These are phyloP conservation scores for Heterodera filipjevi DNA, from an alignment of 2,888 invertebrate genomes.

Conservation along the genomic window DNA sequence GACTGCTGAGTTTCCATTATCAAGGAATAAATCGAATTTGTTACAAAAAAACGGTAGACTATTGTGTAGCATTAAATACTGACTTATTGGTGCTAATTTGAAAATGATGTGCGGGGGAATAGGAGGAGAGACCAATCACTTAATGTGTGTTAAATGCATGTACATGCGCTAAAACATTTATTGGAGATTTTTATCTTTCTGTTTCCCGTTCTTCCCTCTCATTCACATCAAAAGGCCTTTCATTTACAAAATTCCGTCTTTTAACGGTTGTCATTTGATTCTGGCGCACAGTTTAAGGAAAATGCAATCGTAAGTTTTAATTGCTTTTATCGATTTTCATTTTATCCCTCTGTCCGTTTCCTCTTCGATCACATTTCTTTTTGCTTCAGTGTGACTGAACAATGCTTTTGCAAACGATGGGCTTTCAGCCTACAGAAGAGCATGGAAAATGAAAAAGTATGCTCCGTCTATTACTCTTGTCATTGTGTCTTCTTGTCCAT, in stretches of 20 bases:
- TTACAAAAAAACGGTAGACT: too few relatives aligned
- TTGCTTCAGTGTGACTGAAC: slow-evolving; percentile 16
- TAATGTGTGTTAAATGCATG: background rate
- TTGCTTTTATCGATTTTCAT: background rate
- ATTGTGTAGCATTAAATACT: background rate
- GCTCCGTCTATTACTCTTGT: background rate
- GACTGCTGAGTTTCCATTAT: too few relatives aligned
- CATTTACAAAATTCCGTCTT: background rate
- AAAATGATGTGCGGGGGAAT: background rate
- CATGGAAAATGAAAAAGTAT: slow-evolving; percentile 56
- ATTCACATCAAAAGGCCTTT: background rate
- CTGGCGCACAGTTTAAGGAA: background rate
- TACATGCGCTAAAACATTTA: background rate
- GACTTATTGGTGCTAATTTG: background rate
- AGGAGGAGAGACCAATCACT: background rate
- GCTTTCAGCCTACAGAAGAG: slow-evolving; percentile 58
- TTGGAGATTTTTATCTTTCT: background rate
- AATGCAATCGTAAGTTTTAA: background rate
- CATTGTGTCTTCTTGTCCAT: background rate
- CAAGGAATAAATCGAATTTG: too few relatives aligned
- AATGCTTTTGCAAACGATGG: slow-evolving; percentile 57
- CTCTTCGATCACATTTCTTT: background rate
- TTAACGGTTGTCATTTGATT: background rate
- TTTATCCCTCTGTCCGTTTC: background rate
- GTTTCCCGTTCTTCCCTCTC: background rate